phyloP scores from a whole-genome alignment of 2,797 vertebrate genomes.

The Clarias pachynema region DNA sequence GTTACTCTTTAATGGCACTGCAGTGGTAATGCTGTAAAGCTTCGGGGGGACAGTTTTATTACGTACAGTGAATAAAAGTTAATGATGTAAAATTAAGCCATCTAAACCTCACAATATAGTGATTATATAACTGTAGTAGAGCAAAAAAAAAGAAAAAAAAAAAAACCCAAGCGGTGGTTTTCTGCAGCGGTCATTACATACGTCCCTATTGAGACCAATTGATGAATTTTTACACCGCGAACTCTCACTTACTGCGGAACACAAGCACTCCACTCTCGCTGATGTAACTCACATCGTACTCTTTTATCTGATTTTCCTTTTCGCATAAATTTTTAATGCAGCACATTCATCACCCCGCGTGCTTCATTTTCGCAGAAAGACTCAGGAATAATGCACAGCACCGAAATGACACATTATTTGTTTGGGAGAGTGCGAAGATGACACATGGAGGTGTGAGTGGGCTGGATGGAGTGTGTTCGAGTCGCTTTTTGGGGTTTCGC shows the following conservation, averaged over 20 bases:
- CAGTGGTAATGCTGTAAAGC: neutral
- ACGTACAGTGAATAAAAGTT: neutral
- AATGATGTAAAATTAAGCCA: neutral
- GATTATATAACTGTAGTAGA: neutral
- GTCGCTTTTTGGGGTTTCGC: slow-evolving; percentile 16
- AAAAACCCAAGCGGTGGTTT: neutral
- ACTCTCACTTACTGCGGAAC: slow-evolving; percentile 12
- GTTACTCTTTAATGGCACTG: neutral
- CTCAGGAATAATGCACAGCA: slow-evolving; percentile 13
- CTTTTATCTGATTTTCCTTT: slow-evolving; percentile 25
- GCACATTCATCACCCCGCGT: slow-evolving; percentile 20
- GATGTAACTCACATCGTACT: slow-evolving; percentile 14
- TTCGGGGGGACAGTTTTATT: neutral
- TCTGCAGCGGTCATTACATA: slow-evolving; percentile 12
- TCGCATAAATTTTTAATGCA: slow-evolving; percentile 24
- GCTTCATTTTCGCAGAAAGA: slow-evolving; percentile 15
- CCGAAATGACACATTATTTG: slow-evolving; percentile 32
- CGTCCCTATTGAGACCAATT: neutral
- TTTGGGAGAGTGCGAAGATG: slow-evolving; percentile 32
- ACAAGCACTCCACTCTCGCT: slow-evolving; percentile 16
- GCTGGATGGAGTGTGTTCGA: slow-evolving; percentile 23
- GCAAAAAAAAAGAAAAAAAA: neutral
- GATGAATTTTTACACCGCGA: slow-evolving; percentile 8
- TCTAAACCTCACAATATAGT: neutral
- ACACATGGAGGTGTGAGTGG: slow-evolving; percentile 38